Evolutionary conservation across 2,113 vertebrate genomes (phyloP), one percentile per base, ranked within the genome.

Genomic region (Plectropomus leopardus): DNA sequence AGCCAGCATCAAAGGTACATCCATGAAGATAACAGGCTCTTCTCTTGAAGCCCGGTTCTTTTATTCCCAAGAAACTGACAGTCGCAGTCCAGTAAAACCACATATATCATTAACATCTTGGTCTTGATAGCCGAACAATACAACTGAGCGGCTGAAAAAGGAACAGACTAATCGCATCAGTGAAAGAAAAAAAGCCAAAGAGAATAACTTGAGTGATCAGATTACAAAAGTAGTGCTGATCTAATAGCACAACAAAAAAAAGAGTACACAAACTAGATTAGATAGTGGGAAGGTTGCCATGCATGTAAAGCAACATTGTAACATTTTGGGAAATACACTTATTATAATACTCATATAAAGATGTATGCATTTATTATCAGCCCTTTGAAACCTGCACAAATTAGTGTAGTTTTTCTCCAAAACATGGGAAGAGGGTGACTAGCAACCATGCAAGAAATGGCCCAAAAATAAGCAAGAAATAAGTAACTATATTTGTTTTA

Each of bases 1-100:
- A 21, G 28, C 72, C 69, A 63, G 32, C 28, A 54, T 72, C 65
- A 67, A 55, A 66, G 36, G 19, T 24, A 19, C 14, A 40, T 48
- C 63, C 13, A 23, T 64, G 19, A 24, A 17, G 21, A 17, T 42
- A 53, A 68, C 34, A 42, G 16, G 40, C 3, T 16, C 36, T 55
- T 36, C 45, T 53, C 36, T 19, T 36, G n/a, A 28, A 15, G n/a
- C 23, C 11, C 4, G 4, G n/a, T 36, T 11, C 2, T 34, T 50
- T 67, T 19, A 19, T 66, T 11, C 11, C 64, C 10, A 14, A 68
- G 14, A 65, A 26, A 26, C 30, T 34, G 4, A 59, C 34, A 23
- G 19, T 60, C 6, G 13, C 54, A 23, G 13, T 13, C 11, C 50
- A 51, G 55, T 17, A 15, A 60, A 40, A 60, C 32, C 19, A 30